Evolutionary conservation across 2,797 vertebrate species (phyloP).

Genomic region (Hirundo rustica): DNA sequence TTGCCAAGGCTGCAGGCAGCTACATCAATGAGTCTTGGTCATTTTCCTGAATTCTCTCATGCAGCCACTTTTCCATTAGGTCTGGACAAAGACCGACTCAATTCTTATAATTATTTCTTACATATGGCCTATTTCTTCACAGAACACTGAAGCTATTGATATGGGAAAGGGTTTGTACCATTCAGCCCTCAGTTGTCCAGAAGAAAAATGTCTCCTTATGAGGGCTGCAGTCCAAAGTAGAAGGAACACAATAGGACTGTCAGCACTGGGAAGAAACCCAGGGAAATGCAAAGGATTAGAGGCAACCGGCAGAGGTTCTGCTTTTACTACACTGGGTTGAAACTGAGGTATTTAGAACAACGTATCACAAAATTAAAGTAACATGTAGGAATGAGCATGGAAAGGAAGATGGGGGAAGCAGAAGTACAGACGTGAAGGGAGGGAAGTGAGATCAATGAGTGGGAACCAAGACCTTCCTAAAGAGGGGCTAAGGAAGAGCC

Average conservation of each 20-base stretch:
- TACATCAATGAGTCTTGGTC: background rate
- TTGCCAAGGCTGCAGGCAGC: background rate
- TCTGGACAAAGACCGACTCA: slow-evolving; percentile 4
- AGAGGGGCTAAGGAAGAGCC: background rate
- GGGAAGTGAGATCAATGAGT: background rate
- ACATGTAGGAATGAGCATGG: background rate
- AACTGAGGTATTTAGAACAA: background rate
- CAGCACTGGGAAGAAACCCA: background rate
- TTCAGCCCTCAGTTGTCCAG: background rate
- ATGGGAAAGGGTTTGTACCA: background rate
- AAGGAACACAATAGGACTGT: background rate
- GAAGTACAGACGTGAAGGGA: background rate
- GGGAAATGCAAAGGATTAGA: background rate
- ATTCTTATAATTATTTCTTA: background rate
- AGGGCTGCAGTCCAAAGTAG: background rate
- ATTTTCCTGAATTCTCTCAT: background rate
- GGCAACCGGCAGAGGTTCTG: background rate
- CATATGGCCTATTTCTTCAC: background rate
- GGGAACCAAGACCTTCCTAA: background rate
- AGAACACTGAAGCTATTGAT: slow-evolving; percentile 40
- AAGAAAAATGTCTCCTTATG: background rate
- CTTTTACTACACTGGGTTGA: background rate
- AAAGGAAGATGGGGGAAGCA: background rate
- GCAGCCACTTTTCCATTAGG: background rate
- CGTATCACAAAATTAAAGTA: background rate